phyloP scores from a whole-genome alignment of 64 coral and sea anemone species.

The Trachythela sp. region DNA sequence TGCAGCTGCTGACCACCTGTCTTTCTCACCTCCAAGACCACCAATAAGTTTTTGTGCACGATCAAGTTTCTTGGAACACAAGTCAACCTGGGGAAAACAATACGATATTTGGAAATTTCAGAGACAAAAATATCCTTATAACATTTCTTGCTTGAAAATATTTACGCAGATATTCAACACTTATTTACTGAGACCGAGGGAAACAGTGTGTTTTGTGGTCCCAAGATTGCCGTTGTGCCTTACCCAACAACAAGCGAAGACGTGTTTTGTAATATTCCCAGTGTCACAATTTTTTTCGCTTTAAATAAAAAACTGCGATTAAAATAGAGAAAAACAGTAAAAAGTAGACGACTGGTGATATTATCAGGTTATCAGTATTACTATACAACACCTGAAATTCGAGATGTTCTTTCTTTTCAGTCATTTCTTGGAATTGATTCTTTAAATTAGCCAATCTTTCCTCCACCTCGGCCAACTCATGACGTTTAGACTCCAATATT shows the following conservation, averaged over 20 bases:
- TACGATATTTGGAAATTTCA: neutral
- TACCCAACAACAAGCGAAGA: no score
- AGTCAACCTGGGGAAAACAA: slow-evolving; percentile 63
- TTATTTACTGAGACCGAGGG: no score
- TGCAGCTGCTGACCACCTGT: slow-evolving; percentile 93
- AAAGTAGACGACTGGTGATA: no score
- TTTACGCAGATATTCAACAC: no score
- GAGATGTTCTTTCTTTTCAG: slow-evolving; percentile 84
- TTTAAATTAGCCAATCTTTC: slow-evolving; percentile 88
- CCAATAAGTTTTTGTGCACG: slow-evolving; percentile 95
- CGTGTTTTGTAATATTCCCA: no score
- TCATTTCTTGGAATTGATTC: slow-evolving; percentile 90
- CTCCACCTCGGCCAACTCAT: slow-evolving; percentile 85
- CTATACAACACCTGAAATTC: slow-evolving; percentile 69
- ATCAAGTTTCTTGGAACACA: slow-evolving; percentile 92
- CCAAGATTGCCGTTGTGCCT: no score
- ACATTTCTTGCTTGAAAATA: neutral
- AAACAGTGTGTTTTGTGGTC: no score
- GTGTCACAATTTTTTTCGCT: no score
- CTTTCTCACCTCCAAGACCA: slow-evolving; percentile 94
- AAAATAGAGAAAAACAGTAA: no score
- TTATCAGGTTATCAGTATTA: no score
- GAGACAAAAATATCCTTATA: neutral
- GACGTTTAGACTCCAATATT: slow-evolving; percentile 79
- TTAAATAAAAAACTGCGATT: no score